Percentiles rank a stretch among this genome's conserved stretches.
phyloP scores from a whole-genome alignment of 1,140 invertebrate species.

The Pomacea maculata region DNA sequence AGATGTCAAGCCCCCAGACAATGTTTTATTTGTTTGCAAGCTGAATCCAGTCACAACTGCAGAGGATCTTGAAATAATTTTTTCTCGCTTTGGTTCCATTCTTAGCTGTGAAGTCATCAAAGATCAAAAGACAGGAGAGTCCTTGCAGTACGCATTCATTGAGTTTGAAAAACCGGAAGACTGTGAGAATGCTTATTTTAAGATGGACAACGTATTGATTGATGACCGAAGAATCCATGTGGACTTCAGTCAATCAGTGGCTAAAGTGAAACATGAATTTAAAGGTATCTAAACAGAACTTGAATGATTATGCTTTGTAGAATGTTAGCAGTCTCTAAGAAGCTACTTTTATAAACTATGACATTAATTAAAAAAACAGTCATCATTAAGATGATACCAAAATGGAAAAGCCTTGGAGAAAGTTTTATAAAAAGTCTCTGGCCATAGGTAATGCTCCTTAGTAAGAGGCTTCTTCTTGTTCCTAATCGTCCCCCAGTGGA shows the following conservation, averaged over 20 bases:
- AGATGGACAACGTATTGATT: conserved; percentile 99
- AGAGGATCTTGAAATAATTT: conserved; percentile 98
- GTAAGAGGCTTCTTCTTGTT: too few relatives aligned
- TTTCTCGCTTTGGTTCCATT: conserved; percentile 71
- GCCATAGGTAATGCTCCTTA: too few relatives aligned
- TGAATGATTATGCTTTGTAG: background rate
- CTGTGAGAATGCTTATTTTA: conserved; percentile 98
- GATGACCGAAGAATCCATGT: conserved; percentile 99
- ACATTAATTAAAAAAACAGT: background rate
- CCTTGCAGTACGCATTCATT: conserved; percentile 98
- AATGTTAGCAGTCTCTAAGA: background rate
- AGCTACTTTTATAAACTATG: background rate
- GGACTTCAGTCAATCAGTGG: conserved; percentile 98
- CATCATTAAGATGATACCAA: too few relatives aligned
- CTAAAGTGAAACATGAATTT: conserved; percentile 70
- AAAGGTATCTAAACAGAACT: conserved; percentile 21
- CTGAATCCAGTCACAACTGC: conserved; percentile 99
- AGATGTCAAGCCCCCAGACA: conserved; percentile 97
- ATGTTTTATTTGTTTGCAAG: conserved; percentile 99
- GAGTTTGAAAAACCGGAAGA: conserved; percentile 95
- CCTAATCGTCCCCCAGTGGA: too few relatives aligned
- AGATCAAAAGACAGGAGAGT: conserved; percentile 92
- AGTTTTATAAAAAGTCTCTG: too few relatives aligned
- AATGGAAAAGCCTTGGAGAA: too few relatives aligned
- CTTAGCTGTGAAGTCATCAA: conserved; percentile 92